Percentiles rank a stretch among this genome's conserved stretches.
phyloP scores from a whole-genome alignment of 2,888 invertebrate species.

The Melinaea menophilus region DNA sequence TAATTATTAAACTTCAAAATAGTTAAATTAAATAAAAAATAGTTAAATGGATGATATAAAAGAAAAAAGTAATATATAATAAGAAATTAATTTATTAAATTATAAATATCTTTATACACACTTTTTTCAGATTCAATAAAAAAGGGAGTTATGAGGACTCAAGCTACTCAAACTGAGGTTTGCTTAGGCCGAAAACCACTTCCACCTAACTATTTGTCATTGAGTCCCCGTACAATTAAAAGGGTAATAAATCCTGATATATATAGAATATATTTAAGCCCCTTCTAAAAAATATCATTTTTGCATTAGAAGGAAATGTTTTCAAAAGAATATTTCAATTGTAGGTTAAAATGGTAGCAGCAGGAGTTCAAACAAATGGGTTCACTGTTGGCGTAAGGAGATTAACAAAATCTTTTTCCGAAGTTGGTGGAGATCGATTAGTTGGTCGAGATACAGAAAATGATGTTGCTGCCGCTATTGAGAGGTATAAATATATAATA shows the following conservation, averaged over 20 bases:
- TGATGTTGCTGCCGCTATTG: slow-evolving; percentile 55
- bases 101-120: too few species aligned
- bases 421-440: slow-evolving; percentile 77
- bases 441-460: slow-evolving; percentile 52
- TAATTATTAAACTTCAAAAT: too few species aligned
- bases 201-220: slow-evolving; percentile 83
- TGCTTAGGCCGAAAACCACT: slow-evolving; percentile 83
- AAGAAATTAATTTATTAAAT: background rate
- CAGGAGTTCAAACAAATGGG: slow-evolving; percentile 94
- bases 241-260: slow-evolving; percentile 70
- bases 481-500: slow-evolving; percentile 49
- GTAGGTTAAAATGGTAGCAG: slow-evolving; percentile 92
- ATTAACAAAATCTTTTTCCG: slow-evolving; percentile 90
- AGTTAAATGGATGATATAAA: too few species aligned
- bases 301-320: background rate
- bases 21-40: too few species aligned
- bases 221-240: slow-evolving; percentile 90
- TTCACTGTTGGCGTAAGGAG: slow-evolving; percentile 79
- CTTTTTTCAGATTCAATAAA: slow-evolving; percentile 85
- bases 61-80: too few species aligned
- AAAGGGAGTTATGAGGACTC: slow-evolving; percentile 92
- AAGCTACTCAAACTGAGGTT: slow-evolving; percentile 93
- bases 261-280: too few species aligned
- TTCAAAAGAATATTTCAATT: background rate
- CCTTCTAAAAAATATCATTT: background rate